Evolutionary conservation across 2,888 invertebrate species (phyloP), one percentile per base, ranked within the genome.

Genomic region (Caenorhabditis sp.): DNA sequence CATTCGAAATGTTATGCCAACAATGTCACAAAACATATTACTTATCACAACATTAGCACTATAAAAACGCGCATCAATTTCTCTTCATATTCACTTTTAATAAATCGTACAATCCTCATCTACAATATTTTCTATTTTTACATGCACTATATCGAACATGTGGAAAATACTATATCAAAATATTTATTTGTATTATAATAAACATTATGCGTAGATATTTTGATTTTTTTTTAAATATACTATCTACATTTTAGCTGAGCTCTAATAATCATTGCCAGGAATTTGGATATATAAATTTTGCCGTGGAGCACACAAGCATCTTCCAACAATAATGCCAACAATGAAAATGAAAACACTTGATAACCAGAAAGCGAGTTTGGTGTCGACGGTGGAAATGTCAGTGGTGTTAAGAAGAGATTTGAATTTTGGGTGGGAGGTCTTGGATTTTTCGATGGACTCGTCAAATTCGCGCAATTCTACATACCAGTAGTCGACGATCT

Each of bases 401-500:
- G 20, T 0, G 7, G 14, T 21, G 14, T 63, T 50, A n/a, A 3
- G 50, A 57, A 50, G 25, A 53, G 2, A n/a, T 26, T 56, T 56
- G 27, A 52, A 52, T 23, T 23, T 23, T 21, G 23, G 23, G 10
- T 4, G 3, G 3, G n/a, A 20, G 20, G 17, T 21, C 36, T 58
- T 31, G n/a, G n/a, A 36, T 36, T 36, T 58, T 58, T 21, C 26
- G 5, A 23, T 20, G 1, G 5, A 21, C 56, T 1, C 50, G 36
- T 71, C 71, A 17, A 36, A 71, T 12, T 59, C 67, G 1, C 60
- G 27, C 63, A 67, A 63, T 17, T 67, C 64, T 10, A 38, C 43
- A 5, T 61, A 38, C 64, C 63, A 71, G 53, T 67, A 71, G 56
- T 67, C 57, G 27, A 49, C 21, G 3, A 71, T 31, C 71, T 71